Base-by-base conservation (phyloP, 2,113 vertebrate genomes). In the Triplophysa rosa region DNA sequence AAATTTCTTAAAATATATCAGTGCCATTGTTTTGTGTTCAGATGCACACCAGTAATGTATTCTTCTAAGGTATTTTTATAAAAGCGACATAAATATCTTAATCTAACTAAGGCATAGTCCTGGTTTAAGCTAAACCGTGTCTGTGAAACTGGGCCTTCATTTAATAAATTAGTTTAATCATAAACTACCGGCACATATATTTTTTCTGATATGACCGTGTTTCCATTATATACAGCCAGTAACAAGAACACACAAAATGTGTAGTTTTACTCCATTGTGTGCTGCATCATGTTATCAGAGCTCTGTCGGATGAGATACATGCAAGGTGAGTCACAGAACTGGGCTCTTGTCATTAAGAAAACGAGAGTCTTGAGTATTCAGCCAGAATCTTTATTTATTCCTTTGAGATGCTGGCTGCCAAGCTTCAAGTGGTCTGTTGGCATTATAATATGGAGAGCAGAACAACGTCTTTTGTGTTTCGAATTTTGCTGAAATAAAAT, bases 361-460 rank as follows among this genome's bases (percentile, higher is more conserved):
- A 90, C 89, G 67, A 89, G 83, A 80, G 21, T 65, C 72, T 84
- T 83, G 90, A 87, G 69, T 85, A n/a, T 83, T 33, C 47, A 62
- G 85, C 88, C 88, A 90, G 83, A 87, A 56, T 63, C 47, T 52
- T 83, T 4, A 85, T 89, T 89, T 86, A 79, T 87, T 77, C 78
- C 80, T 78, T 23, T 80, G 59, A 81, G 76, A 80, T 7, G 19
- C 19, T 47, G 26, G 9, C 78, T 82, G 88, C 89, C 90, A 91
- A 87, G 58, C 40, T 67, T 67, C 86, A 84, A 91, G 89, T 91
- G 87, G 87, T 86, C 85, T 87, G 79, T 86, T 92, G 91, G 91
- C 90, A 91, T 73, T 45, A 37, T 65, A 49, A 68, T 11, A 58
- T 78, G 63, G 63, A 81, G 71, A 80, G 58, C 54, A n/a, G 68